A percentile compares a stretch with the other conserved stretches of the same genome.
phyloP scores from a whole-genome alignment of 2,888 invertebrate genomes.

The Imbricaverruca yamaguchii region DNA sequence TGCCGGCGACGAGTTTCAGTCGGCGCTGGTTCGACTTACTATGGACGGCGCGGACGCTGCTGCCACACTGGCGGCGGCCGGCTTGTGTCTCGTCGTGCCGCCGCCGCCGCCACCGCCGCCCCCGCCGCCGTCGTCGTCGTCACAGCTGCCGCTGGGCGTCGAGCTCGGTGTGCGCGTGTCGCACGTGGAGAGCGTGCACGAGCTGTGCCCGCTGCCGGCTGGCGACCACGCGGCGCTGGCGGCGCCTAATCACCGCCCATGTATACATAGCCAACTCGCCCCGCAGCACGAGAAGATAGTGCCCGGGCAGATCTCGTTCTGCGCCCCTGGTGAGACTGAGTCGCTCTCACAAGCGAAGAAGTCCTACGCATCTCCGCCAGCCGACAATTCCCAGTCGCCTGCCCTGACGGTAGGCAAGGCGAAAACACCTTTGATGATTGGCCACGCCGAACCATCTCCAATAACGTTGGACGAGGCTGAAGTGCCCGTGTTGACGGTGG shows the following conservation, averaged over 20 bases:
- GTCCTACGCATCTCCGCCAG: too few relatives aligned
- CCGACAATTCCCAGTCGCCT: too few relatives aligned
- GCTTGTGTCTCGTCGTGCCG: not conserved
- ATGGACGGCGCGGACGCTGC: not conserved
- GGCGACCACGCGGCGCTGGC: not conserved
- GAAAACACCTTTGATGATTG: too few relatives aligned
- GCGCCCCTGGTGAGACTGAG: too few relatives aligned
- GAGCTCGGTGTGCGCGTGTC: not conserved
- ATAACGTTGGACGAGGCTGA: too few relatives aligned
- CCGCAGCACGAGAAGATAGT: not conserved
- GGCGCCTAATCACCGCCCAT: not conserved
- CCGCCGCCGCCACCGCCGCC: not conserved
- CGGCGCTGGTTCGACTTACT: not conserved
- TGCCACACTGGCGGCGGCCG: not conserved
- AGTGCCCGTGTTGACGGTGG: too few relatives aligned
- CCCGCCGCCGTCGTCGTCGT: not conserved
- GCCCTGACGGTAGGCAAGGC: too few relatives aligned
- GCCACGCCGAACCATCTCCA: too few relatives aligned
- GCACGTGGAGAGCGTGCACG: not conserved
- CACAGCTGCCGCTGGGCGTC: not conserved
- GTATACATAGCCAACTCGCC: too few relatives aligned
- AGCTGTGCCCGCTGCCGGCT: not conserved
- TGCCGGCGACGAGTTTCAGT: not conserved
- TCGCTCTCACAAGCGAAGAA: not conserved
- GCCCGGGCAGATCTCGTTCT: constrained; percentile 7